Conservation (phyloP, 2,797 vertebrate species). For the Trematomus bernacchii region DNA sequence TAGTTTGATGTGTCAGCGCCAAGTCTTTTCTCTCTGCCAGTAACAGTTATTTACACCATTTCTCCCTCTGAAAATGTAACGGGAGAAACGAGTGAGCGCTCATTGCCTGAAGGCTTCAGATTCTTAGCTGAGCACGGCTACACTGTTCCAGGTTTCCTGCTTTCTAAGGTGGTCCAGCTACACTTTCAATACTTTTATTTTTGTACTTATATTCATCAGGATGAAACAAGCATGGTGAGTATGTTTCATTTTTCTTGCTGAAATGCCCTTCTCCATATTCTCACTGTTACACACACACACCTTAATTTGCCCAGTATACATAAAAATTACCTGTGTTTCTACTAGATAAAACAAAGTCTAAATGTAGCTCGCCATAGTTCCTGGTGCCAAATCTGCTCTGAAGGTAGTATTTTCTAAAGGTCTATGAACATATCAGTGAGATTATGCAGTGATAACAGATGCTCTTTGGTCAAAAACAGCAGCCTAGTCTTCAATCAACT, state of each 20-base stretch:
- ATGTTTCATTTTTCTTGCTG: background rate
- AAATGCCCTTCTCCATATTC: background rate
- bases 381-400: background rate
- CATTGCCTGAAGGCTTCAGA: constrained; percentile 42
- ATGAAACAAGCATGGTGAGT: background rate
- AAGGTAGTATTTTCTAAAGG: background rate
- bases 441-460: background rate
- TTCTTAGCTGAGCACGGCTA: background rate
- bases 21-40: constrained; percentile 21
- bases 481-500: too few relatives aligned
- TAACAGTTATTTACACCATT: constrained; percentile 22
- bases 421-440: background rate
- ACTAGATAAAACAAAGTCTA: background rate
- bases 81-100: constrained; percentile 42
- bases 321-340: constrained; percentile 3
- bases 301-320: background rate
- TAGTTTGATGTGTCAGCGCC: constrained; percentile 3
- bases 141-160: constrained; percentile 13
- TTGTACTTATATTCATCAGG: background rate
- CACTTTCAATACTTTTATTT: constrained; percentile 20
- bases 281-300: constrained; percentile 7
- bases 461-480: background rate
- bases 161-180: constrained; percentile 47
- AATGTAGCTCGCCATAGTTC: background rate
- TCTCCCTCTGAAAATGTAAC: constrained; percentile 43